Evolutionary conservation across 2,113 vertebrate genomes (phyloP), one percentile per base, ranked within the genome.

Genomic region (Psilopsiagon aurifrons): DNA sequence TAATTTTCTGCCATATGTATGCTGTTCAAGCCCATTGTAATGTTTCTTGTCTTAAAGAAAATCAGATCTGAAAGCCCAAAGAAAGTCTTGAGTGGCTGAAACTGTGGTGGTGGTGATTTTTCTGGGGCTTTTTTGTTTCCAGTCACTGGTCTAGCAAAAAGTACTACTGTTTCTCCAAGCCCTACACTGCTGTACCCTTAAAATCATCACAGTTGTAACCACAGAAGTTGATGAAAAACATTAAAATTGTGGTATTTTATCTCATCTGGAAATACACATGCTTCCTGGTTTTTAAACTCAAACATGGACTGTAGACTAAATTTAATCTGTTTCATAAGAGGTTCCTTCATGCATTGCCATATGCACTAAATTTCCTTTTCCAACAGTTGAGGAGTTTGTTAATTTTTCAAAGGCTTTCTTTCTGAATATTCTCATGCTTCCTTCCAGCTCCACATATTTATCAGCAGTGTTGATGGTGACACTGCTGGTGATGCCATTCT

Each of bases 351-450:
- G 54, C 15, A 51, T 14, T 52, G 90, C 41, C 33, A 23, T 57
- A 51, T 20, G 25, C n/a, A 78, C 71, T 88, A 84, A 86, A 64
- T 13, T 82, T 90, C 43, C 25, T n/a, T 74, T 89, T 88, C 43
- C 69, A 86, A 23, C 25, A 82, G 62, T 67, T 46, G 31, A 95
- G 85, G 47, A 39, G 14, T 4, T 84, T 88, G 60, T 78, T 81
- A 90, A 90, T 94, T 90, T 87, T 95, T 74, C 88, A 95, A 54
- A 83, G 47, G 13, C 23, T 92, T 92, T 75, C 27, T 81, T 28
- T 88, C 55, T 86, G 64, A 83, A 75, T 90, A 84, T 88, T 79
- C 13, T 78, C 43, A 60, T 64, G 29, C 29, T 28, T 94, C 13
- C 37, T 92, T 92, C 54, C 57, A 75, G 59, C 86, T 80, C 39